Evolutionary conservation across 2,888 invertebrate genomes (phyloP), one percentile per base, ranked within the genome.

Genomic region (Metalampra italica): DNA sequence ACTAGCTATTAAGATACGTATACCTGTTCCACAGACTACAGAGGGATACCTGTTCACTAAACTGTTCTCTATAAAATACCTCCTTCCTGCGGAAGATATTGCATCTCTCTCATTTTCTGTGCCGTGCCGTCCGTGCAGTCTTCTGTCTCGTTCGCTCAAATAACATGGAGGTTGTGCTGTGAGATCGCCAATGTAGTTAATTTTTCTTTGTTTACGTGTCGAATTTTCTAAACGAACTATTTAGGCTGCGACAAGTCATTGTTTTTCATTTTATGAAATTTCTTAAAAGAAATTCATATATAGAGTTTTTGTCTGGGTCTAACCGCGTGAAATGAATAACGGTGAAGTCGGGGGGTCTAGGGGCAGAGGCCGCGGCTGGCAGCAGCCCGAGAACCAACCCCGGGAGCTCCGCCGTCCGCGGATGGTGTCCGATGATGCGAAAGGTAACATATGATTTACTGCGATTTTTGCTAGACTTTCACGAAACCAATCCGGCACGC

Each of bases 141-240:
- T 46, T 56, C 55, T 56, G 34, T 62, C 65, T 71, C 69, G 56
- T 61, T 72, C 65, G 52, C 64, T 57, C 69, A 75, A 79, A 73
- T 72, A 87, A 84, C 75, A 86, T 86, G 86, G 86, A 75, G 85
- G 84, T 75, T 71, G 68, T 68, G 70, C 71, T 65, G 73, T 79
- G 70, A 41, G 72, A 70, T 66, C 68, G 68, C 66, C 74, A 63
- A 68, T 71, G 72, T 71, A 75, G 71, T 73, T 63, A 73, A 72
- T 67, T 82, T 80, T 82, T 77, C 86, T 86, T 87, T 89, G 88
- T 88, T 89, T 89, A 89, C 88, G 88, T 89, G 88, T 87, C 83
- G 79, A 77, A 74, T 71, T 70, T 54, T 56, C 22, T 22, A 62
- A 45, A 34, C 57, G 61, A 70, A 65, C 60, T 60, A 66, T 45